Percentiles rank a stretch among this genome's conserved stretches.
phyloP scores from a whole-genome alignment of 2,113 vertebrate species.

The Oplegnathus fasciatus region DNA sequence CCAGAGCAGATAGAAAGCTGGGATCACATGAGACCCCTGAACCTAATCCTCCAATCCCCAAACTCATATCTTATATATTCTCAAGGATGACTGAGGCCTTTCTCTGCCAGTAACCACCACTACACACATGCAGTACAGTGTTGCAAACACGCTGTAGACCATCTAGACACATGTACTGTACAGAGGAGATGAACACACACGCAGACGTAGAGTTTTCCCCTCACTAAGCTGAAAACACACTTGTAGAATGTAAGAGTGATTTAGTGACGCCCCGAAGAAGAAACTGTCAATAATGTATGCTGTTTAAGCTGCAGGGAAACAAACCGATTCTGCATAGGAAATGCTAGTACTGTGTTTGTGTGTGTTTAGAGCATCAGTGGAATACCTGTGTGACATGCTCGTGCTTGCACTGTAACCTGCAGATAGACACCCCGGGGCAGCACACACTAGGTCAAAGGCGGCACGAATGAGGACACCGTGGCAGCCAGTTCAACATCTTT shows the following conservation, averaged over 20 bases:
- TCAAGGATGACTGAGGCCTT: slow-evolving; percentile 20
- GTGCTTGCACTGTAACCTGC: slow-evolving; percentile 65
- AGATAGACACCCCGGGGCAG: slow-evolving; percentile 37
- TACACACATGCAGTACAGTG: neutral
- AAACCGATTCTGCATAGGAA: neutral
- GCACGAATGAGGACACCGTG: slow-evolving; percentile 11
- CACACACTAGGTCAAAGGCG: slow-evolving; percentile 11
- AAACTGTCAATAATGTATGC: slow-evolving; percentile 11
- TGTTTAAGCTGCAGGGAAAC: neutral
- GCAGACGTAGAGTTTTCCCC: neutral
- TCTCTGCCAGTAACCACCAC: neutral
- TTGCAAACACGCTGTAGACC: neutral
- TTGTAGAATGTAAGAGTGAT: slow-evolving; percentile 27
- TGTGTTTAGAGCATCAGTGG: slow-evolving; percentile 22
- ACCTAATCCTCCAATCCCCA: slow-evolving; percentile 28
- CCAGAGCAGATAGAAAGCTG: neutral
- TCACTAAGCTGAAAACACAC: slow-evolving; percentile 13
- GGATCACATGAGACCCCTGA: neutral
- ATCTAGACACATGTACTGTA: neutral
- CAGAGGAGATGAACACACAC: slow-evolving; percentile 3
- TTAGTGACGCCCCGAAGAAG: slow-evolving; percentile 2
- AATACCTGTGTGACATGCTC: slow-evolving; percentile 65
- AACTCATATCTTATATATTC: slow-evolving; percentile 28
- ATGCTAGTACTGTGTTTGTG: neutral
- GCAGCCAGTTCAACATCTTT: slow-evolving; percentile 15